Base-by-base conservation (phyloP, 2,888 invertebrate species). In the Hyposoter didymator region DNA sequence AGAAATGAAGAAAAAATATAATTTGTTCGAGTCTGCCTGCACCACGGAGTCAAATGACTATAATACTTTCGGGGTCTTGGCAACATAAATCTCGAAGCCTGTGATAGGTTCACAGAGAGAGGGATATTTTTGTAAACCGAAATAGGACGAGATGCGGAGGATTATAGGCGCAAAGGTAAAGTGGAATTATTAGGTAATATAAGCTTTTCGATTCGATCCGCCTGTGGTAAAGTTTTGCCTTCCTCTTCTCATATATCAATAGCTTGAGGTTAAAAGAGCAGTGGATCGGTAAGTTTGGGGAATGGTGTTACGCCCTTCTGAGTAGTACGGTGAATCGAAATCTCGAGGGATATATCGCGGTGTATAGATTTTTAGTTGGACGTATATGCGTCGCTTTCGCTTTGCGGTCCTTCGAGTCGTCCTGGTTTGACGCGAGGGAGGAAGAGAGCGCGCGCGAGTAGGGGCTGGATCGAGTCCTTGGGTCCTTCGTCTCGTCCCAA, bases 171-270 rank as follows among this genome's bases (percentile, higher is more conserved):
- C 66, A 70, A 76, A 80, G 67, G 64, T 80, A 83, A 85, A 82
- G 75, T 80, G 73, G 83, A 76, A 83, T 79, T 85, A 78, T 81
- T 67, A 78, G 76, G 80, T 85, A 85, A 83, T 78, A 73, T 69
- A 80, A 83, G 80, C 73, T 74, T 67, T 75, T 64, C 79, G 79
- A 80, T 81, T 81, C 75, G 74, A 80, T 81, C 78, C 83, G 82
- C 64, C 76, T 55, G 78, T 75, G 85, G 83, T 80, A 83, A 83
- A 84, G 73, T 72, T 64, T 49, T 72, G 47, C 67, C 55, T 70
- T 70, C 45, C 49, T 78, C 69, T 66, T 76, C 73, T 45, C 74
- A 52, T 59, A 69, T 49, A 75, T 75, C 52, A 28, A 62, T 75
- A 45, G 52, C 52, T 76, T 45, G 14, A 43, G 12, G 22, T 52